phyloP scores from a whole-genome alignment of 2,113 vertebrate genomes.

The Bubo bubo region DNA sequence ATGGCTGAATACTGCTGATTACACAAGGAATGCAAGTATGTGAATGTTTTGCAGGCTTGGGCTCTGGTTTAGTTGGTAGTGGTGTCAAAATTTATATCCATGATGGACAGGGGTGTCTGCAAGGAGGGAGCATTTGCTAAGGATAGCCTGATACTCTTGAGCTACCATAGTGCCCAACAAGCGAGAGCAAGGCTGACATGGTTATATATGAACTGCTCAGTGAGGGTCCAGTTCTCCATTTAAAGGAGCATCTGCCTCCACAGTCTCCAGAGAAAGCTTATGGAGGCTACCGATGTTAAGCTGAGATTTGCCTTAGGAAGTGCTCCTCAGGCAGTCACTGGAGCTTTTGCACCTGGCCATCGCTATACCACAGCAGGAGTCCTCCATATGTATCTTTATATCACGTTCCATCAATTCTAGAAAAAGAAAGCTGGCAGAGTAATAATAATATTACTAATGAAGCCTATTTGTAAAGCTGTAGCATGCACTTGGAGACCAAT shows the following conservation, averaged over 20 bases:
- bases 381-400: not conserved
- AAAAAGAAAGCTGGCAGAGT: not conserved
- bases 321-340: not conserved
- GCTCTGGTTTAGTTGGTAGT: not conserved
- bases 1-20: not conserved
- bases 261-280: not conserved
- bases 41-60: not conserved
- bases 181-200: not conserved
- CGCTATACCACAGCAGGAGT: not conserved
- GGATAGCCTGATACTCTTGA: not conserved
- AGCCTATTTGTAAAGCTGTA: not conserved
- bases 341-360: not conserved
- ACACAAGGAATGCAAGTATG: fast-evolving
- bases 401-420: not conserved
- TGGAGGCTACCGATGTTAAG: not conserved
- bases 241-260: not conserved
- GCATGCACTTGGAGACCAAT: not conserved
- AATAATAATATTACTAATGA: not conserved
- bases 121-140: not conserved
- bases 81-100: not conserved
- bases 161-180: fast-evolving
- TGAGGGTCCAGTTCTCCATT: not conserved
- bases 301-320: not conserved
- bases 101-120: not conserved
- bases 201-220: not conserved